Evolutionary conservation across 2,888 invertebrate species (phyloP), one percentile per base, ranked within the genome.

Genomic region (Leptinotarsa juncta): DNA sequence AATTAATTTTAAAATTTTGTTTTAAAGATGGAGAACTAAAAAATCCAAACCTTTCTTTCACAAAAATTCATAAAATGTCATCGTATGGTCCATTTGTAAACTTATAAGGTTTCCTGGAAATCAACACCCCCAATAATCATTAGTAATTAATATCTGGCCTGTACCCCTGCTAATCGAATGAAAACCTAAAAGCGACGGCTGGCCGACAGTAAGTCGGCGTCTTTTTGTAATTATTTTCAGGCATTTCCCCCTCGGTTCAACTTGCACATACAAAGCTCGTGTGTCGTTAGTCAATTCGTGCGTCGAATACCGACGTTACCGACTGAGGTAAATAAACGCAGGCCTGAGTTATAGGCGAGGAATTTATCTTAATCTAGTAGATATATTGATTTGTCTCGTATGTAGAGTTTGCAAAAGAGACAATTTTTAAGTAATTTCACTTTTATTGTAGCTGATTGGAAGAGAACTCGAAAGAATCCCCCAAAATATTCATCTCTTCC

Each of bases 181-280:
- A 62, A 62, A 62, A 20, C 62, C 62, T n/a, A 18, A 62, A 62
- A 62, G 32, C 62, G 62, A 62, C 32, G n/a, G 15, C 32, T 32
- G 42, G 62, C 42, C 62, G 62, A n/a, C 62, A n/a, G 42, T 32
- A 42, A 48, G 57, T 42, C 69, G 69, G 69, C 69, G 57, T 69
- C 69, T 57, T 69, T 69, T 69, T 69, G 57, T 69, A 57, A 69
- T 69, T 69, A 69, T 69, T 69, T 69, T 57, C 69, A 69, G 69
- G 23, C 68, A 68, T 68, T 32, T 48, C 68, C 55, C 55, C 55
- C 55, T 26, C 57, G 69, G 57, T 69, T 42, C 69, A 57, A 20
- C 57, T 32, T 57, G 57, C 32, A 42, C 60, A 69, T 69, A 69
- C 57, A 16, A 69, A 69, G 57, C 42, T 57, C 53, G 16, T 26